phyloP scores from a whole-genome alignment of 2,113 vertebrate genomes.

The Arizona elegans region DNA sequence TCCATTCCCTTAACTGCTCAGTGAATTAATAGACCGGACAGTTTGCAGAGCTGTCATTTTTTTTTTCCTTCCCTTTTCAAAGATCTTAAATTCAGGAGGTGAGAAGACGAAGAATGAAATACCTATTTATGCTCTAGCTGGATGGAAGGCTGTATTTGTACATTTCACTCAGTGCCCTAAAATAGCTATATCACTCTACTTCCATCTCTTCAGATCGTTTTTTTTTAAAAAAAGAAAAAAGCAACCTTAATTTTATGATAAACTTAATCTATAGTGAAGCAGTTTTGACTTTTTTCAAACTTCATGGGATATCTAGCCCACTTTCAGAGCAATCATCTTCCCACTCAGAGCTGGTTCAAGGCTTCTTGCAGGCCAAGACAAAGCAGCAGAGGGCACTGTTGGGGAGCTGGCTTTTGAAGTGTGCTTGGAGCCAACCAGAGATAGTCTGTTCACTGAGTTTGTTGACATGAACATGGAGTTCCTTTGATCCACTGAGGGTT shows the following conservation, averaged over 20 bases:
- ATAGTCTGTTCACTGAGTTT: neutral
- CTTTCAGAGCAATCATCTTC: neutral
- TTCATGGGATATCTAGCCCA: neutral
- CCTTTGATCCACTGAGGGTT: neutral
- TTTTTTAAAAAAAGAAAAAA: conserved; percentile 9
- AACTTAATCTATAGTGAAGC: neutral
- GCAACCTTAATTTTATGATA: neutral
- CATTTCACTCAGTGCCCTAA: conserved; percentile 40
- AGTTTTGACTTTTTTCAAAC: neutral
- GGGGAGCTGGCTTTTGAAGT: neutral
- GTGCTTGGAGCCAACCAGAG: neutral
- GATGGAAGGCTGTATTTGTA: conserved; percentile 24
- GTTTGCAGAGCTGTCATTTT: conserved; percentile 45
- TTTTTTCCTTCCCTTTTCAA: conserved; percentile 30
- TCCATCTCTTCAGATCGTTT: conserved; percentile 30
- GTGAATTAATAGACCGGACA: conserved; percentile 17
- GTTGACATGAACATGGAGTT: neutral
- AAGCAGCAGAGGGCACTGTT: neutral
- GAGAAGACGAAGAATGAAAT: conserved; percentile 19
- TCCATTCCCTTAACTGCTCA: neutral
- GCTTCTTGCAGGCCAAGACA: neutral
- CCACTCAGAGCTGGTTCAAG: neutral
- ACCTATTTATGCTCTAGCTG: conserved; percentile 39
- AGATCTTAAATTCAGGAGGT: conserved; percentile 26
- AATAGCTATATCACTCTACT: neutral